phyloP scores from a whole-genome alignment of 1,140 invertebrate genomes.

The Aphelenchoides fujianensis region DNA sequence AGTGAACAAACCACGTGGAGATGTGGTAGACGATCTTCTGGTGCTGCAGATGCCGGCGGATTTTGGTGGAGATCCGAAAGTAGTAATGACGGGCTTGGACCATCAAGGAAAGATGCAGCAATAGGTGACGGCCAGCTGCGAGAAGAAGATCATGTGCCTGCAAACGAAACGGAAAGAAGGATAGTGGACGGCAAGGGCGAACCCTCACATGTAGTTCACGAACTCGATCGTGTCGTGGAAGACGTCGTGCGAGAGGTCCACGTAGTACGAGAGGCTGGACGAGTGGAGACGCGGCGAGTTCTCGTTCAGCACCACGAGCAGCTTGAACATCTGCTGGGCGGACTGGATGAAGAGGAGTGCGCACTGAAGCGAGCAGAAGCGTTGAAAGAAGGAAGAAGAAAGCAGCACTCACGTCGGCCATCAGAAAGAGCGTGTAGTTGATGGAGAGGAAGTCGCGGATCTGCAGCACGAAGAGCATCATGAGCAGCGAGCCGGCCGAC shows the following conservation, averaged over 20 bases:
- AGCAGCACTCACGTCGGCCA: constrained; percentile 38
- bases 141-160: constrained; percentile 49
- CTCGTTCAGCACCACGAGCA: constrained; percentile 24
- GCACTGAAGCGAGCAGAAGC: constrained; percentile 31
- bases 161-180: too few relatives aligned
- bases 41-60: constrained; percentile 45
- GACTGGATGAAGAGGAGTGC: constrained; percentile 35
- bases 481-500: constrained; percentile 26
- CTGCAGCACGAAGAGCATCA: constrained; percentile 35
- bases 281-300: constrained; percentile 37
- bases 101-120: constrained; percentile 41
- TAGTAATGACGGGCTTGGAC: constrained; percentile 45
- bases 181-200: too few relatives aligned
- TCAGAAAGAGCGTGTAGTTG: constrained; percentile 39
- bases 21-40: constrained; percentile 49
- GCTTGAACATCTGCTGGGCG: constrained; percentile 38
- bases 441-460: constrained; percentile 30
- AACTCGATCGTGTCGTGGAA: constrained; percentile 43
- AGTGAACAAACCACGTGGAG: constrained; percentile 42
- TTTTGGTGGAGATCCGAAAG: constrained; percentile 42
- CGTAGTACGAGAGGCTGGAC: constrained; percentile 30
- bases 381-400: not conserved
- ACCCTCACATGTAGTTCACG: constrained; percentile 41
- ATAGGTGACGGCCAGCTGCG: constrained; percentile 40
- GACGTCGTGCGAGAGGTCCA: constrained; percentile 38